Evolutionary conservation across 2,797 vertebrate species (phyloP).

Genomic region (Thunnus albacares): DNA sequence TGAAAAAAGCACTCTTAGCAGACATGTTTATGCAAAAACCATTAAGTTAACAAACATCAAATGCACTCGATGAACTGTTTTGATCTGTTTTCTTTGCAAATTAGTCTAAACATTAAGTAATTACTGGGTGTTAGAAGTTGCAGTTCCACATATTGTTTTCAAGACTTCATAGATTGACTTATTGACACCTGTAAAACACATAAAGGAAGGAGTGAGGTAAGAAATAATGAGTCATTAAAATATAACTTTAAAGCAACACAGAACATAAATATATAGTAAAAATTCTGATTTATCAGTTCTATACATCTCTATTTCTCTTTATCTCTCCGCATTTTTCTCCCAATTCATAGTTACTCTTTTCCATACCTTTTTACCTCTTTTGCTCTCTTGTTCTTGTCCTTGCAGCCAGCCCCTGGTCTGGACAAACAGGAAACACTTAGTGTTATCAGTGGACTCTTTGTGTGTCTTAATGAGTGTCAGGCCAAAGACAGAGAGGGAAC

Average conservation of each 20-base stretch:
- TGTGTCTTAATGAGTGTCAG: conserved; percentile 73
- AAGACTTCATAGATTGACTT: conserved; percentile 20
- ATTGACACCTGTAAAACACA: conserved; percentile 12
- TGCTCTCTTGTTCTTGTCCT: conserved; percentile 40
- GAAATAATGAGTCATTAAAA: background rate
- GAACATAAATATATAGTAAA: background rate
- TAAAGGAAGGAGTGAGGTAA: background rate
- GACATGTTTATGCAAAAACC: conserved; percentile 49
- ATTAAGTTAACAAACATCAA: conserved; percentile 44
- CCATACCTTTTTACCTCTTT: conserved; percentile 6
- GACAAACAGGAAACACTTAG: conserved; percentile 85
- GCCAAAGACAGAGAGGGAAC: conserved; percentile 62
- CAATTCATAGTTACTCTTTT: conserved; percentile 19
- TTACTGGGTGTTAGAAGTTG: conserved; percentile 25
- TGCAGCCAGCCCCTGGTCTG: conserved; percentile 40
- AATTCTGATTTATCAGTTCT: background rate
- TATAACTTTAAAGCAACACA: conserved; percentile 9
- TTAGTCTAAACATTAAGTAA: conserved; percentile 23
- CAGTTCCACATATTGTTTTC: conserved; percentile 17
- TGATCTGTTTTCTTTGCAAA: conserved; percentile 45
- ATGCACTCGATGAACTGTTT: conserved; percentile 22
- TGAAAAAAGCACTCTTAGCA: conserved; percentile 12
- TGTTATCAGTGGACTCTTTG: conserved; percentile 75
- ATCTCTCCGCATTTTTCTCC: conserved; percentile 2
- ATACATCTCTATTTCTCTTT: background rate